phyloP scores from a whole-genome alignment of 2,113 vertebrate genomes.

The Sorex fumeus region DNA sequence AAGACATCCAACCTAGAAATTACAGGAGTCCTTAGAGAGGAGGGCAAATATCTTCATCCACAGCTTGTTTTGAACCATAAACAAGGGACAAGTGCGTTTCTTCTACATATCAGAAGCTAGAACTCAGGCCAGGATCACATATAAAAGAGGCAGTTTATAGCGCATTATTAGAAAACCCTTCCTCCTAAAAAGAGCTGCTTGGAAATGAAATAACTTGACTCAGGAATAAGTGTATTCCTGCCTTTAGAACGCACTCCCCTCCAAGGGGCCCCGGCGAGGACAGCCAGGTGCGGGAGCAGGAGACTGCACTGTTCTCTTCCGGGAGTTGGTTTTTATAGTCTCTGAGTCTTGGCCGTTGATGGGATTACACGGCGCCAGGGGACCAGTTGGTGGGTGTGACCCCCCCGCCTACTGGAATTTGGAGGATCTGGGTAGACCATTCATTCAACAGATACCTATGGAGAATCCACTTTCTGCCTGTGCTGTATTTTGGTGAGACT shows the following conservation, averaged over 20 bases:
- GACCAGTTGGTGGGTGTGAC: too few species aligned
- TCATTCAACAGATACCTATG: background rate
- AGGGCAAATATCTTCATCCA: background rate
- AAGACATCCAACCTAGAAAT: slow-evolving; percentile 36
- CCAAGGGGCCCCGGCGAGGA: too few species aligned
- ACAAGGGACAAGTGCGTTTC: background rate
- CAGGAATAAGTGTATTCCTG: slow-evolving; percentile 19
- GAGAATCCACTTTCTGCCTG: background rate
- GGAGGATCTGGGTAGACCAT: too few species aligned
- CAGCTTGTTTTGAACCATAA: background rate
- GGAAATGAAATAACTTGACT: slow-evolving; percentile 21
- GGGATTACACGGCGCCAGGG: too few species aligned
- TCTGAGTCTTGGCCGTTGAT: too few species aligned
- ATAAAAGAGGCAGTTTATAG: background rate
- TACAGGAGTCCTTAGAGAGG: background rate
- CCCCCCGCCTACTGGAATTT: too few species aligned
- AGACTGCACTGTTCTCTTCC: too few species aligned
- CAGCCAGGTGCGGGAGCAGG: too few species aligned
- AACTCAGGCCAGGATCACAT: background rate
- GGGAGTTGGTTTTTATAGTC: too few species aligned
- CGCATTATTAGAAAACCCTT: slow-evolving; percentile 37
- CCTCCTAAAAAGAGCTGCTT: slow-evolving; percentile 28
- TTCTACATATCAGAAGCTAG: background rate
- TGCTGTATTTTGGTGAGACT: background rate
- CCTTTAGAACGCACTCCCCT: too few species aligned